Base-by-base conservation (phyloP, 2,113 vertebrate genomes). In the Abramis brama region DNA sequence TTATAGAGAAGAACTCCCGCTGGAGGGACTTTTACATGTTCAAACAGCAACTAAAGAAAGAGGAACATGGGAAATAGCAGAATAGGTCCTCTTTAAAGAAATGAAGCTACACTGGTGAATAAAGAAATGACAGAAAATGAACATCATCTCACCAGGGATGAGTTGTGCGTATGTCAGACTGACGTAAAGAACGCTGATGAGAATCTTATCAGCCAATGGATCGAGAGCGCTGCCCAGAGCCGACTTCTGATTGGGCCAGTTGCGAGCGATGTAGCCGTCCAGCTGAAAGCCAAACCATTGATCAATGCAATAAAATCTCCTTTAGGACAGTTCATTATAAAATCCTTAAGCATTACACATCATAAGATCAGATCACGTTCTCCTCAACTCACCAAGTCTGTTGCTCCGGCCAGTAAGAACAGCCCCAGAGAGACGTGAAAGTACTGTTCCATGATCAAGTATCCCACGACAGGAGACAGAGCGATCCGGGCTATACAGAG, bases 181-280 rank as follows among this genome's bases (percentile, higher is more conserved):
- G 88, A 99, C 80, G 0, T 99, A 99, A 82, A 99, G 95, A 89
- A 98, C 88, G 21, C 98, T 99, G 96, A 99, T 97, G 88, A 99
- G 97, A 82, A 99, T 97, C 95, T 99, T 99, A 92, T 99, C 98
- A 39, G 98, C 98, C 92, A 99, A 87, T 50, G 98, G 98, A 91
- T 99, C 98, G 0, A 99, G 96, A 90, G 97, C 98, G 80, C 98
- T 99, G 92, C 98, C 98, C 94, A 99, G 85, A 12, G 96, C 98
- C 1, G 98, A 99, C 91, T 99, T 99, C 91, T 99, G 98, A 91
- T 92, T 97, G 88, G 97, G 96, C 98, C 98, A 99, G 71, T 97
- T 99, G 84, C 98, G 96, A 86, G 98, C 98, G 79, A 99, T 99
- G 92, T 96, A 98, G 82, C 98, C 98, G 59, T 99, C 98, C 94